A percentile compares a stretch with the other conserved stretches of the same genome.
These are phyloP conservation scores for Hemicrepidius hirtus DNA, from an alignment of 2,888 invertebrate species.

Conservation along the genomic window DNA sequence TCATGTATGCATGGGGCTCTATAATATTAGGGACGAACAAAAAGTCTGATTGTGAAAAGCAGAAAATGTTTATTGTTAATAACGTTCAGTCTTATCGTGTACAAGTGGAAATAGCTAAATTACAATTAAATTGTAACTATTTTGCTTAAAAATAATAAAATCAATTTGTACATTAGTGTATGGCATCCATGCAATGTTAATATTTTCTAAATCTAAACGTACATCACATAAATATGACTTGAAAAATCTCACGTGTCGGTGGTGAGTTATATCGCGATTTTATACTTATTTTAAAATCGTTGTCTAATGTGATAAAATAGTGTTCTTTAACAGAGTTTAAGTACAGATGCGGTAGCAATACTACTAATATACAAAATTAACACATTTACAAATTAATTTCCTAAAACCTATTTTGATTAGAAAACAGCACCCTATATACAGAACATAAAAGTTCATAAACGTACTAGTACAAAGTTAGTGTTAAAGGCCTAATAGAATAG, in stretches of 20 bases:
- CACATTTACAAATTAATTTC: conserved; percentile 10
- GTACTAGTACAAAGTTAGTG: neutral
- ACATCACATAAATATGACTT: neutral
- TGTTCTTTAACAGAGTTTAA: conserved; percentile 4
- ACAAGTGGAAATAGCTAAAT: conserved; percentile 26
- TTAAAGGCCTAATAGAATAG: too few species aligned
- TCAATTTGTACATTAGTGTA: conserved; percentile 35
- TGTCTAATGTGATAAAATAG: conserved; percentile 4
- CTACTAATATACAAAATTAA: conserved; percentile 30
- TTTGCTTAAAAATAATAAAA: conserved; percentile 9
- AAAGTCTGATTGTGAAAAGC: conserved; percentile 11
- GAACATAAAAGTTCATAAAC: neutral
- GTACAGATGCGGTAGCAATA: conserved; percentile 18
- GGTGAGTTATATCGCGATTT: neutral
- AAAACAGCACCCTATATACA: conserved; percentile 9
- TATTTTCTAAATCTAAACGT: conserved; percentile 4
- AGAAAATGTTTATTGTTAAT: conserved; percentile 23
- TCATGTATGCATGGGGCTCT: too few species aligned
- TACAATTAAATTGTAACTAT: conserved; percentile 3
- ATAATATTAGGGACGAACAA: too few species aligned
- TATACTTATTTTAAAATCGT: neutral
- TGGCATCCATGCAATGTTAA: conserved; percentile 15
- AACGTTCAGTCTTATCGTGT: conserved; percentile 29
- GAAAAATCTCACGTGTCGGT: neutral
- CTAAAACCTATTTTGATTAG: conserved; percentile 13